Percentiles rank a stretch among this genome's conserved stretches.
Evolutionary conservation across 2,797 vertebrate species (phyloP).

Genomic region (Sebastes melanostomus): DNA sequence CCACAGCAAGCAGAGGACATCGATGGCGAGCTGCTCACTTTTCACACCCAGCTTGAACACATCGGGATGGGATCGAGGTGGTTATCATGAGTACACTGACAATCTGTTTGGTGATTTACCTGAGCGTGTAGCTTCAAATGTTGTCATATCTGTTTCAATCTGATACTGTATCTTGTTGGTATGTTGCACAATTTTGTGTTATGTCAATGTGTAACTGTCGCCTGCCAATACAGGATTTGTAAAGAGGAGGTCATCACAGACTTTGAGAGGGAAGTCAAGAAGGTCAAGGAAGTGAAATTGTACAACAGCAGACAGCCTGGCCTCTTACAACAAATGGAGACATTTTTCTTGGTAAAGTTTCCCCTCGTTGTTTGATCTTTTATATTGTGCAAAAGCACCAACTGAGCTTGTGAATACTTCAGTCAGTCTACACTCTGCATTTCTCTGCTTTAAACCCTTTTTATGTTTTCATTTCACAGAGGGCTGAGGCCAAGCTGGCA

Average conservation of each 20-base stretch:
- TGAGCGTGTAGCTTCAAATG: neutral
- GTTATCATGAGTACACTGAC: neutral
- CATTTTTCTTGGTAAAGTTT: constrained; percentile 75
- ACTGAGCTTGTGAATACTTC: neutral
- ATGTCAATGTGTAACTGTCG: neutral
- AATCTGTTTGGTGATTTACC: neutral
- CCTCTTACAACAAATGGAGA: constrained; percentile 76
- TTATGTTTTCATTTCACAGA: constrained; percentile 56
- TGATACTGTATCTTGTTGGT: neutral
- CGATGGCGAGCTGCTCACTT: constrained; percentile 74
- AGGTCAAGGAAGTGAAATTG: constrained; percentile 72
- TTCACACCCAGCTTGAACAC: constrained; percentile 76
- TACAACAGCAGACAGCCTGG: constrained; percentile 66
- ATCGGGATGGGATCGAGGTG: constrained; percentile 80
- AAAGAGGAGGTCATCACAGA: constrained; percentile 82
- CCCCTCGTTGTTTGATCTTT: neutral
- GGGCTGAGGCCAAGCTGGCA: constrained; percentile 72
- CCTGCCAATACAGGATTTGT: constrained; percentile 70
- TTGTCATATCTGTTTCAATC: neutral
- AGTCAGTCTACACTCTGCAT: neutral
- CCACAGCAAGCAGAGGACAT: constrained; percentile 82
- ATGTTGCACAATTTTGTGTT: neutral
- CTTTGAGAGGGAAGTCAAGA: constrained; percentile 76
- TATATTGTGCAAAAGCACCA: neutral
- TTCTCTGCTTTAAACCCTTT: neutral